A percentile compares a stretch with the other conserved stretches of the same genome.
Conservation (phyloP, 2,888 invertebrate species). For the Ennomos erosarius region DNA sequence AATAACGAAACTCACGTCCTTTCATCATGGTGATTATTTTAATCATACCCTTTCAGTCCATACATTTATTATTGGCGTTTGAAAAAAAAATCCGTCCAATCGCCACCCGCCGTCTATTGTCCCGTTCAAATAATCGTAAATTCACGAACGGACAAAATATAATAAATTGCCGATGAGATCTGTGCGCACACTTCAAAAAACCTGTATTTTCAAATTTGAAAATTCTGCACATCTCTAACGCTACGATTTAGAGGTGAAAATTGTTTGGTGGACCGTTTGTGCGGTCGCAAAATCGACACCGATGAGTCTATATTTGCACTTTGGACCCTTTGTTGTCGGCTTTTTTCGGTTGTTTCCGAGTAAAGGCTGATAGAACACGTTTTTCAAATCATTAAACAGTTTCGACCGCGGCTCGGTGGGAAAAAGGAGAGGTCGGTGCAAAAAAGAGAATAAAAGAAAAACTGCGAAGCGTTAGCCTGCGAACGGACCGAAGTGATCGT, state of each 20-base stretch:
- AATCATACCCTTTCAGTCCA: slow-evolving; percentile 51
- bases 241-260: slow-evolving; percentile 49
- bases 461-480: slow-evolving; percentile 59
- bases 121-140: slow-evolving; percentile 83
- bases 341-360: slow-evolving; percentile 84
- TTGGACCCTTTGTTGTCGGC: slow-evolving; percentile 81
- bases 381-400: slow-evolving; percentile 86
- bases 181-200: slow-evolving; percentile 71
- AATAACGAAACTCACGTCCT: slow-evolving; percentile 36
- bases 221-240: slow-evolving; percentile 33
- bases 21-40: slow-evolving; percentile 43
- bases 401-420: slow-evolving; percentile 77
- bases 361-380: slow-evolving; percentile 85
- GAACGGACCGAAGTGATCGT: slow-evolving; percentile 65
- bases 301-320: slow-evolving; percentile 81
- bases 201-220: slow-evolving; percentile 40
- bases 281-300: slow-evolving; percentile 47
- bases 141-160: slow-evolving; percentile 83
- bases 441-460: slow-evolving; percentile 61
- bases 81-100: slow-evolving; percentile 76
- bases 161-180: slow-evolving; percentile 85
- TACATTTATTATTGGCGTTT: slow-evolving; percentile 77
- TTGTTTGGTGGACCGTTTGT: slow-evolving; percentile 40
- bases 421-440: slow-evolving; percentile 63
- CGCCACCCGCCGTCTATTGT: slow-evolving; percentile 71